A percentile compares a stretch with the other conserved stretches of the same genome.
Evolutionary conservation across 2,888 invertebrate genomes (phyloP).

Genomic region (Lasiommata megera): DNA sequence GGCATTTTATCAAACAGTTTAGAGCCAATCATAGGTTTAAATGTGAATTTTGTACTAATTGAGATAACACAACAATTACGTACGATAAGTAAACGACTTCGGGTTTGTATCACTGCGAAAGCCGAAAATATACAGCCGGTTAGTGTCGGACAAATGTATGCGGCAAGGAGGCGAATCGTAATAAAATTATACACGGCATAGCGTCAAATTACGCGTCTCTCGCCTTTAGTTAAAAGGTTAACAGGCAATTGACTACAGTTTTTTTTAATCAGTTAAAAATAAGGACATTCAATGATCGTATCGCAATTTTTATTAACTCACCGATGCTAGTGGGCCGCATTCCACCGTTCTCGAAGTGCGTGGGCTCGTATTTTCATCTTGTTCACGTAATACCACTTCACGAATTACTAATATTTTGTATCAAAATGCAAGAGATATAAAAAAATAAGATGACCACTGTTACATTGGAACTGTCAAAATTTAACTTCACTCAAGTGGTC

Average conservation of each 20-base stretch:
- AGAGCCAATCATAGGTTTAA: constrained; percentile 75
- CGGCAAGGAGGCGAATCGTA: constrained; percentile 67
- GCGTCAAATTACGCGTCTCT: constrained; percentile 80
- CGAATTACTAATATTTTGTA: constrained; percentile 80
- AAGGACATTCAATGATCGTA: constrained; percentile 59
- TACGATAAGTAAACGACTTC: constrained; percentile 65
- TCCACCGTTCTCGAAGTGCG: constrained; percentile 76
- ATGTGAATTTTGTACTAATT: constrained; percentile 63
- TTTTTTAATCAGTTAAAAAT: constrained; percentile 81
- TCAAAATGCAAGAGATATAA: constrained; percentile 79
- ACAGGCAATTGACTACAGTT: constrained; percentile 81
- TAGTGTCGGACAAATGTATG: constrained; percentile 57
- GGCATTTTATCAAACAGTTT: constrained; percentile 64
- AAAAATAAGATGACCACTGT: constrained; percentile 78
- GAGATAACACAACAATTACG: constrained; percentile 73
- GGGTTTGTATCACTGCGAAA: constrained; percentile 45
- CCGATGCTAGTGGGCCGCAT: constrained; percentile 77
- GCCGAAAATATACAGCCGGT: constrained; percentile 48
- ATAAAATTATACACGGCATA: constrained; percentile 79
- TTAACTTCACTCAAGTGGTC: constrained; percentile 73
- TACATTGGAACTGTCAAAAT: constrained; percentile 79
- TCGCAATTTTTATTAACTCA: constrained; percentile 54
- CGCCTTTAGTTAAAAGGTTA: constrained; percentile 82
- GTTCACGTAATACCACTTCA: constrained; percentile 80
- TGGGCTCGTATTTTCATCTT: constrained; percentile 79